These are phyloP conservation scores for Drosophila meridiana DNA, from an alignment of 2,888 invertebrate genomes.

Conservation along the genomic window DNA sequence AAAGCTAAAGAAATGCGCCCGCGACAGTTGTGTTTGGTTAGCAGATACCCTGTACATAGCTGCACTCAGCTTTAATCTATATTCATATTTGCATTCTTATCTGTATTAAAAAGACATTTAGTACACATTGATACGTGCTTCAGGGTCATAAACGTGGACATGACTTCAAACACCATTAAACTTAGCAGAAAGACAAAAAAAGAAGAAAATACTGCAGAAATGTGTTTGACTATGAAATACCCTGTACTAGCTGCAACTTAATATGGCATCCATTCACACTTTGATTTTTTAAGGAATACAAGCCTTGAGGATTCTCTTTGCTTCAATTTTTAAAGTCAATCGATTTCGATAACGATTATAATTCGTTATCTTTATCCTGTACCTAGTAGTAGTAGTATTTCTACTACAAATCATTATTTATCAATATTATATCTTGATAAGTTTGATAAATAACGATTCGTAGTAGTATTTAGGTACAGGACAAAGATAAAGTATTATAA, in stretches of 20 bases:
- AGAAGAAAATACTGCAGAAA: background rate
- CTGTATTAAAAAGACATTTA: background rate
- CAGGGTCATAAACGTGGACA: background rate
- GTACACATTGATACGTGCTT: background rate
- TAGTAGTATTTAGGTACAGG: too few relatives aligned
- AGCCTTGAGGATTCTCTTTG: background rate
- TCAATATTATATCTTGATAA: too few relatives aligned
- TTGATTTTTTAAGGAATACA: background rate
- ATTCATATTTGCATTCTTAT: background rate
- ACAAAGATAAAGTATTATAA: too few relatives aligned
- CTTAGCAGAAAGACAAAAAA: background rate
- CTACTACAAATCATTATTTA: too few relatives aligned
- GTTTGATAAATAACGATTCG: too few relatives aligned
- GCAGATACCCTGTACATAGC: conserved; percentile 2
- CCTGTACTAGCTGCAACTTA: background rate
- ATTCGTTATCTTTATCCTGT: too few relatives aligned
- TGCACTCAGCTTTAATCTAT: background rate
- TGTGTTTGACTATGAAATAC: background rate
- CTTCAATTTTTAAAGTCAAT: background rate
- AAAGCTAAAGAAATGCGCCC: background rate
- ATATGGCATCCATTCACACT: background rate
- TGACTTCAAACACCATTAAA: background rate
- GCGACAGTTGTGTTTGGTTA: background rate
- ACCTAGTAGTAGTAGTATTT: too few relatives aligned
- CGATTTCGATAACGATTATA: background rate